Conservation (phyloP, 2,888 invertebrate species). For the Shargacucullia verbasci region DNA sequence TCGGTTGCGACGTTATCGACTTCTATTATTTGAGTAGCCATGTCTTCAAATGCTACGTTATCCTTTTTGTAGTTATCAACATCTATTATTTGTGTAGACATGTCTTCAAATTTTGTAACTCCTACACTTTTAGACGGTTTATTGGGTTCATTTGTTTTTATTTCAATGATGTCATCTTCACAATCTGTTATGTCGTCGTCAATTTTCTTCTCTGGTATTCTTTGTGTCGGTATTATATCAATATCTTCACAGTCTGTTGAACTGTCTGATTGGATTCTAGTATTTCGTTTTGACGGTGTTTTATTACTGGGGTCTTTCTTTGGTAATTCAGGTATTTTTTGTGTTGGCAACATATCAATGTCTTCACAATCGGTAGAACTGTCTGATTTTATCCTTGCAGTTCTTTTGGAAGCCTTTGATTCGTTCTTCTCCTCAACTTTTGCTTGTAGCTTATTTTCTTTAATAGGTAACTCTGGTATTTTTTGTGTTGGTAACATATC, state of each 20-base stretch:
- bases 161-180: slow-evolving; percentile 61
- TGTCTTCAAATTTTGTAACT: slow-evolving; percentile 49
- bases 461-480: slow-evolving; percentile 32
- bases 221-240: slow-evolving; percentile 57
- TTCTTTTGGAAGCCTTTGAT: slow-evolving; percentile 27
- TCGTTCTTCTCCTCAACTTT: not conserved
- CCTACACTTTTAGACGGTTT: slow-evolving; percentile 10
- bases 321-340: slow-evolving; percentile 55
- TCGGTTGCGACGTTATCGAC: slow-evolving; percentile 32
- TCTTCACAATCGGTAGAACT: slow-evolving; percentile 74
- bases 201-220: slow-evolving; percentile 41
- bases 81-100: slow-evolving; percentile 64
- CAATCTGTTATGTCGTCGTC: slow-evolving; percentile 68
- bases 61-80: slow-evolving; percentile 34
- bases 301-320: slow-evolving; percentile 1
- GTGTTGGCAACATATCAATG: slow-evolving; percentile 65
- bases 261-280: slow-evolving; percentile 59
- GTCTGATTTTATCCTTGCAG: slow-evolving; percentile 55
- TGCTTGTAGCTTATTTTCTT: slow-evolving; percentile 7
- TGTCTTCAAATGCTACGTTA: slow-evolving; percentile 54
- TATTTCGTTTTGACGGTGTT: slow-evolving; percentile 42
- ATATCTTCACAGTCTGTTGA: slow-evolving; percentile 64
- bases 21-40: slow-evolving; percentile 63
- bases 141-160: slow-evolving; percentile 45
- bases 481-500: slow-evolving; percentile 55